phyloP scores from a whole-genome alignment of 2,888 invertebrate species.

The Hyles lineata region DNA sequence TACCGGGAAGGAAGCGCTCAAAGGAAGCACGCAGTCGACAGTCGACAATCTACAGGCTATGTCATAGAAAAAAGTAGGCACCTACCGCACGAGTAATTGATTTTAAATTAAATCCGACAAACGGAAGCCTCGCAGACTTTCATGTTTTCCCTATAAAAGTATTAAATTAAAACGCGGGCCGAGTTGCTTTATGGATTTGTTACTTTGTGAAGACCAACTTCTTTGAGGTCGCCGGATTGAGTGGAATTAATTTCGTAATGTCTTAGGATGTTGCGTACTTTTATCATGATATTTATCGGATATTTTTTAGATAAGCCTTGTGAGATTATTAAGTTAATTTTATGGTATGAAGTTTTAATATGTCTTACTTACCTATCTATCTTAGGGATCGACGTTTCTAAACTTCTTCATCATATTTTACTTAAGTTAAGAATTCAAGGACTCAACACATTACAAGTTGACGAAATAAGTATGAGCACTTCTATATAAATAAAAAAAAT shows the following conservation, averaged over 20 bases:
- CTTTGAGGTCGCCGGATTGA: neutral
- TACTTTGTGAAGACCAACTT: neutral
- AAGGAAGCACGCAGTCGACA: constrained; percentile 15
- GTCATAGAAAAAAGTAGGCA: constrained; percentile 7
- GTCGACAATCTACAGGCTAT: neutral
- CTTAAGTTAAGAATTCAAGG: too few relatives aligned
- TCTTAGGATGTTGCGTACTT: neutral
- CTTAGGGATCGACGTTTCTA: too few relatives aligned
- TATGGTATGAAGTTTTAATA: too few relatives aligned
- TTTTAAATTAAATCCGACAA: constrained; percentile 29
- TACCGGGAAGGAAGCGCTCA: constrained; percentile 26
- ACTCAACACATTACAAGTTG: too few relatives aligned
- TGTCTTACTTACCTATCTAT: too few relatives aligned
- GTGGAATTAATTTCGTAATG: neutral
- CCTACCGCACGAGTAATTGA: constrained; percentile 26
- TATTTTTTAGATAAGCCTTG: too few relatives aligned
- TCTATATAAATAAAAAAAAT: neutral
- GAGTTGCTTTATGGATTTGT: neutral
- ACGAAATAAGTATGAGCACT: too few relatives aligned
- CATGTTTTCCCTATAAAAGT: constrained; percentile 5
- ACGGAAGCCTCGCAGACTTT: constrained; percentile 20
- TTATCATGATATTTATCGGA: too few relatives aligned
- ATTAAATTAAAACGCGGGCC: constrained; percentile 8
- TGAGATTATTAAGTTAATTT: too few relatives aligned
- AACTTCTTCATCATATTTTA: too few relatives aligned